Conservation (phyloP, 2,797 vertebrate genomes). For the Natrix natrix region DNA sequence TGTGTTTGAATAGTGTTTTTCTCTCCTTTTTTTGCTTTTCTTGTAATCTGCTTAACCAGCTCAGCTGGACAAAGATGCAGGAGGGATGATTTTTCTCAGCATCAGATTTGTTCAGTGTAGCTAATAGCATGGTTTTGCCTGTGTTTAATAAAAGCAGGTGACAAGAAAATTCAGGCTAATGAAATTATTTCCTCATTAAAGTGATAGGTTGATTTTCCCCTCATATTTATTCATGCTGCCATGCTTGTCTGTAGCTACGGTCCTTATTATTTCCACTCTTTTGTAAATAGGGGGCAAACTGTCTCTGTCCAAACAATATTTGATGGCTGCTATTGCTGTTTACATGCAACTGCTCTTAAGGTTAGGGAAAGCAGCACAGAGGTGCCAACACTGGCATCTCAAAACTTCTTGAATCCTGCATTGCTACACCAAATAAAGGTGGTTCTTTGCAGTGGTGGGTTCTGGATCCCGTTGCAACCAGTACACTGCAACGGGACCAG, state of each 20-base stretch:
- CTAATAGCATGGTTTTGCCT: not conserved
- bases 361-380: not conserved
- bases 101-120: fast-evolving
- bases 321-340: slow-evolving; percentile 1
- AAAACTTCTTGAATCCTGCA: not conserved
- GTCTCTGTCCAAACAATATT: slow-evolving; percentile 5
- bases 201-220: not conserved
- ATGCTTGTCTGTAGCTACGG: not conserved
- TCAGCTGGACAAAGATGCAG: slow-evolving; percentile 18
- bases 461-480: too few relatives aligned
- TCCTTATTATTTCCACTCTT: not conserved
- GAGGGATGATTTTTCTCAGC: not conserved
- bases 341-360: not conserved
- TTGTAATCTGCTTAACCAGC: slow-evolving; percentile 48
- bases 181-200: slow-evolving; percentile 36
- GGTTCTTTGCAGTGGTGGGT: too few relatives aligned
- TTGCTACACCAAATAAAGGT: not conserved
- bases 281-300: not conserved
- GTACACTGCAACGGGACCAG: too few relatives aligned
- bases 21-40: slow-evolving; percentile 2
- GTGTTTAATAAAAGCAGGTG: slow-evolving; percentile 35
- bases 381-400: not conserved
- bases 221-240: not conserved
- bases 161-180: not conserved
- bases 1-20: slow-evolving; percentile 15